Evolutionary conservation across 2,113 vertebrate genomes (phyloP).

Genomic region (Pica pica): DNA sequence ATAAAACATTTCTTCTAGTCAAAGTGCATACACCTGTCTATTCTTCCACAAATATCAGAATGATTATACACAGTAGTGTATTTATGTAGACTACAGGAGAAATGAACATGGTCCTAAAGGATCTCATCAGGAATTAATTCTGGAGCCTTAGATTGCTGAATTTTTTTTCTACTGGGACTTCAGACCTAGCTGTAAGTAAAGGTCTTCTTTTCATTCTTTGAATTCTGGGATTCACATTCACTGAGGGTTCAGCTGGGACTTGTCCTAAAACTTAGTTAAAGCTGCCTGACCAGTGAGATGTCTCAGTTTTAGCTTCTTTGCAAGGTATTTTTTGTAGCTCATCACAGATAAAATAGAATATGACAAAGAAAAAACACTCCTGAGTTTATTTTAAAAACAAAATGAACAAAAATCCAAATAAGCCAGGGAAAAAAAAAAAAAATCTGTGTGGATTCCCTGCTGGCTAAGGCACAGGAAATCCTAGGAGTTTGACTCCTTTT

Average conservation of each 20-base stretch:
- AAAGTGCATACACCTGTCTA: background rate
- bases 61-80: background rate
- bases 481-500: background rate
- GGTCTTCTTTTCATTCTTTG: background rate
- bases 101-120: background rate
- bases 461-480: background rate
- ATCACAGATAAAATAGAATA: background rate
- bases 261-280: background rate
- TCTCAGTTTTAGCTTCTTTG: background rate
- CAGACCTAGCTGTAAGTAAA: background rate
- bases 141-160: background rate
- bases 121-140: background rate
- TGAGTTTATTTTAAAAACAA: background rate
- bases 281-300: background rate
- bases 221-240: background rate
- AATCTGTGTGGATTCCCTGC: background rate
- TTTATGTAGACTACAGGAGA: background rate
- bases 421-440: too few relatives aligned
- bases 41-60: background rate
- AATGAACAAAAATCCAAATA: background rate
- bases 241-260: background rate
- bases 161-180: background rate
- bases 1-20: background rate
- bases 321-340: background rate
- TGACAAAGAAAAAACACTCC: background rate